These are phyloP conservation scores for Calliopsis andreniformis DNA, from an alignment of 1,140 invertebrate genomes.

Conservation along the genomic window DNA sequence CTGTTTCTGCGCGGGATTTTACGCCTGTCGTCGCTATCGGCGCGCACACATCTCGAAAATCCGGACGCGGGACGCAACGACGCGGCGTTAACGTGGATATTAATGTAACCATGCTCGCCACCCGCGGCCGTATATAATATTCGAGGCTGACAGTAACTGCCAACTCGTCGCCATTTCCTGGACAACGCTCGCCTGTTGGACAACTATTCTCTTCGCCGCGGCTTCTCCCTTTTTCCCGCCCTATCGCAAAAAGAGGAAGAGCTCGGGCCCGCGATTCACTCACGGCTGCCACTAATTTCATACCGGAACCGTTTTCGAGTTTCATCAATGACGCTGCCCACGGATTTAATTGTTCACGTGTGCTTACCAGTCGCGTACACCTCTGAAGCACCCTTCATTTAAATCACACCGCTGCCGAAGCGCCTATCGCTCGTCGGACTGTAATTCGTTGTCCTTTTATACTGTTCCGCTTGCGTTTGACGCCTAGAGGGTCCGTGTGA, in stretches of 20 bases:
- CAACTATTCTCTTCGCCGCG: not conserved
- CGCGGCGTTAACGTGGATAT: slow-evolving; percentile 52
- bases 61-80: not conserved
- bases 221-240: not conserved
- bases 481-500: too few relatives aligned
- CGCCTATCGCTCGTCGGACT: too few relatives aligned
- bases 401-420: not conserved
- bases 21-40: slow-evolving; percentile 17
- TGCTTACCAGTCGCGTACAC: not conserved
- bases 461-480: too few relatives aligned
- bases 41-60: slow-evolving; percentile 34
- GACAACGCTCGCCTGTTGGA: not conserved
- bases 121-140: slow-evolving; percentile 53
- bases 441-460: too few relatives aligned
- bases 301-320: not conserved
- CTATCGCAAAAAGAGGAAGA: slow-evolving; percentile 12
- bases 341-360: slow-evolving; percentile 8
- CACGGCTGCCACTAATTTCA: not conserved
- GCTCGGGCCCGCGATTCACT: not conserved
- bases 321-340: not conserved
- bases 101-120: slow-evolving; percentile 51
- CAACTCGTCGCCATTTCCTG: slow-evolving; percentile 51
- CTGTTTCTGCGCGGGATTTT: slow-evolving; percentile 34
- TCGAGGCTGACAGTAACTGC: slow-evolving; percentile 55
- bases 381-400: not conserved